These are phyloP conservation scores for Oxyura jamaicensis DNA, from an alignment of 2,113 vertebrate species.

Conservation along the genomic window DNA sequence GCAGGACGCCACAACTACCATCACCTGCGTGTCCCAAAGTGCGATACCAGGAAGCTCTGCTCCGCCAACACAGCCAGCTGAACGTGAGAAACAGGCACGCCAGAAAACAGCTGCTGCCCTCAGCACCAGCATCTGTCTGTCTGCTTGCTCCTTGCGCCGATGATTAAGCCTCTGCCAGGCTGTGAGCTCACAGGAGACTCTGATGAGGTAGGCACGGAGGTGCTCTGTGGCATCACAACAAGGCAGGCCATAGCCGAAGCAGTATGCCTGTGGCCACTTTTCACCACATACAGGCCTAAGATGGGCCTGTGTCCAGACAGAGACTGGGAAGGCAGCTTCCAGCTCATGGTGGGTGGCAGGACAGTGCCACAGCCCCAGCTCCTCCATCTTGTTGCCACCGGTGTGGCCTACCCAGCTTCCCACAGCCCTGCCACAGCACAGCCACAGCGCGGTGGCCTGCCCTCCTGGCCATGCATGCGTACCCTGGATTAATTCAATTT, in stretches of 20 bases:
- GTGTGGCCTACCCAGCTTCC: not conserved
- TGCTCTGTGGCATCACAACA: fast-evolving
- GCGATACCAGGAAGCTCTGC: not conserved
- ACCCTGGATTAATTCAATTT: not conserved
- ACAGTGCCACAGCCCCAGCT: not conserved
- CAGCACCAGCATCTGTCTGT: fast-evolving
- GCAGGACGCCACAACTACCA: fast-evolving
- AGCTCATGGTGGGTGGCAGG: not conserved
- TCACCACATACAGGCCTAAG: not conserved
- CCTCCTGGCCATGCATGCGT: not conserved
- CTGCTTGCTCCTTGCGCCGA: not conserved
- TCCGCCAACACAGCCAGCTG: not conserved
- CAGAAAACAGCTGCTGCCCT: not conserved
- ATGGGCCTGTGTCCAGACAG: not conserved
- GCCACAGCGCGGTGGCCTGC: not conserved
- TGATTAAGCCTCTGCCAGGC: not conserved
- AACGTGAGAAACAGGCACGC: fast-evolving
- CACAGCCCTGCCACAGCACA: not conserved
- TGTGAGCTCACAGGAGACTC: fast-evolving
- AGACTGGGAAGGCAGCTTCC: not conserved
- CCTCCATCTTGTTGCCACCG: not conserved
- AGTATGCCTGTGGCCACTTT: not conserved
- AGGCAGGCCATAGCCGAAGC: too few relatives aligned
- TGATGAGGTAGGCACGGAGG: fast-evolving
- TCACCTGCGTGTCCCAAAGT: not conserved